These are phyloP conservation scores for Apostichopus japonicus DNA, from an alignment of 35 echinoderm and acorn worm genomes.

Conservation along the genomic window DNA sequence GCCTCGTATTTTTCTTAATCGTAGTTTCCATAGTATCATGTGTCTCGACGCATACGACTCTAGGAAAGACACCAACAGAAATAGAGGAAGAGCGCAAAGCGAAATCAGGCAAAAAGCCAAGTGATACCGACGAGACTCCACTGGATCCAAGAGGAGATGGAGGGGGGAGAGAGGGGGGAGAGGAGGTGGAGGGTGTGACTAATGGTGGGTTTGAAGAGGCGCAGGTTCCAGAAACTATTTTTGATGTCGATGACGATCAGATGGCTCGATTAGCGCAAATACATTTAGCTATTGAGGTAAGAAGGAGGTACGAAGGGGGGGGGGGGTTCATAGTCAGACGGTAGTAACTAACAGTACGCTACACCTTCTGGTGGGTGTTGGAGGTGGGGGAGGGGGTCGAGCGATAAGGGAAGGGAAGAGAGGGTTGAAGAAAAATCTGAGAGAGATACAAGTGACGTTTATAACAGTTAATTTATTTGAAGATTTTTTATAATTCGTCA, in stretches of 20 bases:
- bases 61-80: neutral
- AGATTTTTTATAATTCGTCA: too few relatives aligned
- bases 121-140: neutral
- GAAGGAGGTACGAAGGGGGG: neutral
- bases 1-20: neutral
- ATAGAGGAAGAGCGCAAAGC: neutral
- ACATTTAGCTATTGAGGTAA: constrained; percentile 26
- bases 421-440: too few relatives aligned
- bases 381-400: too few relatives aligned
- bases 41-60: neutral
- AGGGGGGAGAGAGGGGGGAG: neutral
- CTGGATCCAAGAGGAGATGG: neutral
- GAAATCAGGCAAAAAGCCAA: neutral
- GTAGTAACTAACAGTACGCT: too few relatives aligned
- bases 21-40: neutral
- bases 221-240: constrained; percentile 8
- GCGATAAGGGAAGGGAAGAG: too few relatives aligned
- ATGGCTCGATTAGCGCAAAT: constrained; percentile 24
- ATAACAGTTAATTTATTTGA: too few relatives aligned
- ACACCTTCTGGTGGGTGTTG: too few relatives aligned
- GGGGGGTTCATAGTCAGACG: too few relatives aligned
- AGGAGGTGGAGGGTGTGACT: neutral
- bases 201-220: neutral
- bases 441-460: too few relatives aligned
- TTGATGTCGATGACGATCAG: constrained; percentile 16